Base-by-base conservation (phyloP, 1,140 invertebrate genomes). In the Ooceraea biroi region DNA sequence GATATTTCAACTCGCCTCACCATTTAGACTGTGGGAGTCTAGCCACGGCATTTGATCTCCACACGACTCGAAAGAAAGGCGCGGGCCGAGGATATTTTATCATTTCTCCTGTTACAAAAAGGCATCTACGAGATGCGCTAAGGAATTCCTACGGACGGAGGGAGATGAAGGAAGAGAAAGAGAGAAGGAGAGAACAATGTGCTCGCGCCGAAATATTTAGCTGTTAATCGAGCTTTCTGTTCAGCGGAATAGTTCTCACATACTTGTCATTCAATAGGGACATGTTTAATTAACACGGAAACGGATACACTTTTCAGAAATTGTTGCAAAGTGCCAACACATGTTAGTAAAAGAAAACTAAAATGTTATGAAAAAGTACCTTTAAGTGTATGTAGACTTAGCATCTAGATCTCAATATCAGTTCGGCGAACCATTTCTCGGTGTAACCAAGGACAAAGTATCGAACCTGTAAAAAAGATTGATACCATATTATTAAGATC, bases 1-100 rank as follows among this genome's bases (percentile, higher is more conserved):
- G 92, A 94, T 94, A 94, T 93, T 94, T 94, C 92, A 94, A 92
- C 91, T 92, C 86, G 84, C 80, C 85, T 90, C 85, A 89, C 78
- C 88, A 86, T 89, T 88, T 89, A 58, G 87, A 84, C 85, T 85
- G 86, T 88, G 85, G 89, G 85, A 90, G 87, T 90, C 89, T 90
- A 82, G 76, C 84, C 89, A 77, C 57, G 87, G 86, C 82, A 85
- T 88, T 88, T 88, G 89, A 88, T 86, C 89, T 85, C 85, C 85
- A 76, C 88, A 86, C 78, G 87, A 89, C 85, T 89, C 85, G 88
- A 89, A 89, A 89, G 88, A 89, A 89, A 89, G 87, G 76, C 78
- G 83, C 84, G 80, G 68, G 63, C 60, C 71, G 19, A 61, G 82
- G 82, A 89, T 89, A 89, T 89, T 89, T 89, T 89, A 89, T 89